These are phyloP conservation scores for Salticus scenicus DNA, from an alignment of 2,888 invertebrate genomes.

Conservation along the genomic window DNA sequence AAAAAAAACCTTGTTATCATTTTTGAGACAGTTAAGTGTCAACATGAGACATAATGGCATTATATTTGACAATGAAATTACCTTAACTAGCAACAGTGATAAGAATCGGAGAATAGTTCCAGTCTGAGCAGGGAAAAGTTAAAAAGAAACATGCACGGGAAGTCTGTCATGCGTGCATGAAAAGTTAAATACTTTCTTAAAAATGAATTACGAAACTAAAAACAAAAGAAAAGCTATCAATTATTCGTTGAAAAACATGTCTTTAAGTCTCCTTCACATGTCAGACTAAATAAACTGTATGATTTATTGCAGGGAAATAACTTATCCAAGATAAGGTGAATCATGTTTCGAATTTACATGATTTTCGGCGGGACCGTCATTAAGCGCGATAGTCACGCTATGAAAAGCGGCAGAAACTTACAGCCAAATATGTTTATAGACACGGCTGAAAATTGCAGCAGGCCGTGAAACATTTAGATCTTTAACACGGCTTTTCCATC, in stretches of 20 bases:
- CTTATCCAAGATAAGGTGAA: not conserved
- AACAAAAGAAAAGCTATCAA: not conserved
- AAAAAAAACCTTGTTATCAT: too few relatives aligned
- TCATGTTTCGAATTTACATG: conserved; percentile 4
- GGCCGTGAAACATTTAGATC: not conserved
- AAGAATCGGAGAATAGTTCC: too few relatives aligned
- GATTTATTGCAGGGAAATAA: not conserved
- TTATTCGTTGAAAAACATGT: not conserved
- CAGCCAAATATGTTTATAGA: not conserved
- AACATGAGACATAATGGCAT: too few relatives aligned
- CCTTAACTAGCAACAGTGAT: too few relatives aligned
- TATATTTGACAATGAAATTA: too few relatives aligned
- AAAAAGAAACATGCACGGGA: not conserved
- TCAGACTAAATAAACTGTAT: not conserved
- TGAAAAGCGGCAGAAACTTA: not conserved
- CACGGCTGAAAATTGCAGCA: not conserved
- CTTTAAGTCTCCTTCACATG: not conserved
- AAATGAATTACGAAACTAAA: not conserved
- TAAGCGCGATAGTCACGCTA: not conserved
- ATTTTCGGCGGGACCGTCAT: not conserved
- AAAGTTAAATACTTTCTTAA: not conserved
- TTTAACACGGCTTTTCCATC: not conserved
- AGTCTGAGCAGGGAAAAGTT: too few relatives aligned
- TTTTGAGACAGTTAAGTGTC: too few relatives aligned
- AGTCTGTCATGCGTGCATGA: not conserved